Evolutionary conservation across 1,140 invertebrate species (phyloP).

Genomic region (Lethocerus indicus): DNA sequence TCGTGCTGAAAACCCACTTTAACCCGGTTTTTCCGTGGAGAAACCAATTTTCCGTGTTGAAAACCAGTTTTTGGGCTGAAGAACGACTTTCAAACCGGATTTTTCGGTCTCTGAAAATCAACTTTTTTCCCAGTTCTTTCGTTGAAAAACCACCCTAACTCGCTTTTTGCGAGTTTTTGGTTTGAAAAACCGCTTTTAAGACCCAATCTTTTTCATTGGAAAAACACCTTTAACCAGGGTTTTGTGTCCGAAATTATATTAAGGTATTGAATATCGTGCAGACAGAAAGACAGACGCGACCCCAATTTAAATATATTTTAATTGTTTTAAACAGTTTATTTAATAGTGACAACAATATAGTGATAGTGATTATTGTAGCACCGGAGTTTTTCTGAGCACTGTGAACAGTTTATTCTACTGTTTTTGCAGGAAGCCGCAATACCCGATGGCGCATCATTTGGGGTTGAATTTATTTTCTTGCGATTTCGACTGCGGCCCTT

Average conservation of each 20-base stretch:
- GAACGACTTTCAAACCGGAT: too few species aligned
- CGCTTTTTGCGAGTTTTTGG: too few species aligned
- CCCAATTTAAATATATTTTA: background rate
- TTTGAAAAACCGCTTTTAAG: too few species aligned
- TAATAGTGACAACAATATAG: background rate
- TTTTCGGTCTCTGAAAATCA: too few species aligned
- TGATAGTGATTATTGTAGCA: background rate
- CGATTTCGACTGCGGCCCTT: slow-evolving; percentile 39
- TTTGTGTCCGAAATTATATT: background rate
- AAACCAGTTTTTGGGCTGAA: too few species aligned
- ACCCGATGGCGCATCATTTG: slow-evolving; percentile 72
- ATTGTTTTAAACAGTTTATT: background rate
- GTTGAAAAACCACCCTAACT: too few species aligned
- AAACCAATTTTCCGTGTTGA: too few species aligned
- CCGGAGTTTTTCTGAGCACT: background rate
- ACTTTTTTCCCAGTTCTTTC: too few species aligned
- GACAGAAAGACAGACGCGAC: background rate
- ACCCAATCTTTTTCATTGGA: too few species aligned
- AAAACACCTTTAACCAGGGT: background rate
- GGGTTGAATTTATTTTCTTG: slow-evolving; percentile 77
- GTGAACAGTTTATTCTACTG: background rate
- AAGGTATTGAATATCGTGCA: slow-evolving; percentile 4
- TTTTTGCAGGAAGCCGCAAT: slow-evolving; percentile 73
- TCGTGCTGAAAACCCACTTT: too few species aligned
- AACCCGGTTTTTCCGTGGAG: too few species aligned